Base-by-base conservation (phyloP, 2,113 vertebrate species). In the Cardinalis cardinalis region DNA sequence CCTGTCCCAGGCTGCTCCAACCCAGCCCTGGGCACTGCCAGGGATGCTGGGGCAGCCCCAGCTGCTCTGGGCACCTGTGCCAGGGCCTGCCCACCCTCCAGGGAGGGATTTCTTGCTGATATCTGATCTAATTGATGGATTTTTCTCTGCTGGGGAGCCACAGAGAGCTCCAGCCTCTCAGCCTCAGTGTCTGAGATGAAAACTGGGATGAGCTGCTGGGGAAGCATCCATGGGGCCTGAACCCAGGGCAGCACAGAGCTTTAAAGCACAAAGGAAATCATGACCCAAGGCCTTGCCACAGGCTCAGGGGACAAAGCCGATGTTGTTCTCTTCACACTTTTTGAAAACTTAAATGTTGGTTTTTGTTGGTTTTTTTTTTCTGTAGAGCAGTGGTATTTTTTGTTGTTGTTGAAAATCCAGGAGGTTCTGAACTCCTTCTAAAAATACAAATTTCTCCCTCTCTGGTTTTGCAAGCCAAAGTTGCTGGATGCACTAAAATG, bases 1-100 rank as follows among this genome's bases (percentile, higher is more conserved):
- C 18, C 34, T 0, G 0, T 8, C 20, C 46, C 40, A 74, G 69
- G 29, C 0, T 53, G 29, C 46, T 74, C 40, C 14, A 80, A 0
- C 29, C 86, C 11, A 17, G 40, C 40, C 46, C 48, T 5, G 69
- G 69, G 1, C 69, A 68, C 18, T 60, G 0, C 5, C 69, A 88
- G 52, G 60, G 29, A 44, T 66, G 25, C 69, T 64, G 76, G 60
- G 14, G 16, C 44, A 59, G 44, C n/a, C 69, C 3, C 53, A 60
- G 69, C 60, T 60, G 0, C 68, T 66, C 76, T 73, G 60, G 9
- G 26, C 10, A 66, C 2, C 52, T 58, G 38, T 31, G 46, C 52
- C 76, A 81, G 69, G 24, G 7, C n/a, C 52, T 81, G n/a, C 0
- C 0, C 25, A 34, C 12, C 29, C 14, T 68, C 34, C 29, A 53